Percentiles rank a stretch among this genome's conserved stretches.
These are phyloP conservation scores for Drepana arcuata DNA, from an alignment of 1,140 invertebrate species.

Conservation along the genomic window DNA sequence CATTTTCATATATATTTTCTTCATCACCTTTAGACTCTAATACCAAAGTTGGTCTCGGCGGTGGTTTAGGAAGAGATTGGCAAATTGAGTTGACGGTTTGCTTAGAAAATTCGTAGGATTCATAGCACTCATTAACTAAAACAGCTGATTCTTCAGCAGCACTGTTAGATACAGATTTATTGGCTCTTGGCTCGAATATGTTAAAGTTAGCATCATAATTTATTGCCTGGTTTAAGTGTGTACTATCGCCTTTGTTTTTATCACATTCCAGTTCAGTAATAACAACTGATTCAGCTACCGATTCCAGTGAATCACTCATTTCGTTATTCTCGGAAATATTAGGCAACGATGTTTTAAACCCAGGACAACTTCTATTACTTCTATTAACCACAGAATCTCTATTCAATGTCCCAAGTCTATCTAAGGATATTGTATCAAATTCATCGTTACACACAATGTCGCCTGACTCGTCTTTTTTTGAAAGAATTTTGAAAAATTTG, in stretches of 20 bases:
- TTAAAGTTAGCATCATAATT: slow-evolving; percentile 30
- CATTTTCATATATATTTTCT: slow-evolving; percentile 51
- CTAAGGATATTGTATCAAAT: slow-evolving; percentile 64
- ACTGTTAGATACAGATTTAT: slow-evolving; percentile 29
- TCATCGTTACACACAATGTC: slow-evolving; percentile 59
- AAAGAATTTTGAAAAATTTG: slow-evolving; percentile 63
- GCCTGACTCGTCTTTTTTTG: slow-evolving; percentile 60
- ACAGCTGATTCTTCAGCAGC: slow-evolving; percentile 35
- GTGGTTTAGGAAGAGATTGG: slow-evolving; percentile 31
- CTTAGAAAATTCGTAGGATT: slow-evolving; percentile 45
- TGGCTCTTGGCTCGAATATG: slow-evolving; percentile 52
- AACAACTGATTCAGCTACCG: slow-evolving; percentile 24
- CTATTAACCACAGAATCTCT: slow-evolving; percentile 57
- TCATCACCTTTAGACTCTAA: slow-evolving; percentile 12
- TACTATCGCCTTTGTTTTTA: slow-evolving; percentile 14
- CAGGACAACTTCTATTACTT: slow-evolving; percentile 64
- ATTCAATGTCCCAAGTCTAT: slow-evolving; percentile 49
- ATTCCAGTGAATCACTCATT: slow-evolving; percentile 46
- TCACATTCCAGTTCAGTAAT: slow-evolving; percentile 24
- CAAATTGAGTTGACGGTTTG: slow-evolving; percentile 9
- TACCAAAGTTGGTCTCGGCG: slow-evolving; percentile 30
- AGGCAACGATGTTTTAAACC: slow-evolving; percentile 60
- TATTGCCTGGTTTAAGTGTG: slow-evolving; percentile 29
- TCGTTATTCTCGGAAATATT: slow-evolving; percentile 65
- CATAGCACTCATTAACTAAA: slow-evolving; percentile 59